These are phyloP conservation scores for Barypeithes pellucidus DNA, from an alignment of 2,888 invertebrate species.

Conservation along the genomic window DNA sequence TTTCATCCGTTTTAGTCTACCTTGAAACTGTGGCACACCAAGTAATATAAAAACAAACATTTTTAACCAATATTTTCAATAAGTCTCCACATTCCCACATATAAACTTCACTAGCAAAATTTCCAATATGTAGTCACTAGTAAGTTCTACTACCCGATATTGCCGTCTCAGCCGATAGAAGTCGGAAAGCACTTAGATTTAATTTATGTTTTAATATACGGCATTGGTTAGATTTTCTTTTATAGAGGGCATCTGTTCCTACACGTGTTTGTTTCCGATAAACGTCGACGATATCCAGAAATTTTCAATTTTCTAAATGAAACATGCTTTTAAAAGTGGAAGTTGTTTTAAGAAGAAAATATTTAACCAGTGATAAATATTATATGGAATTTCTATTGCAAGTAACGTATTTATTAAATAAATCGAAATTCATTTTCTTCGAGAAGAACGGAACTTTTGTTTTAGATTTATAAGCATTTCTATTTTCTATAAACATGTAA, in stretches of 20 bases:
- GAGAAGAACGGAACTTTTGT: no score
- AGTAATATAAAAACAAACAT: no score
- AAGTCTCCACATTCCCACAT: no score
- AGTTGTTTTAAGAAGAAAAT: no score
- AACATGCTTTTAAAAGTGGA: neutral
- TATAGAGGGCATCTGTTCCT: constrained; percentile 34
- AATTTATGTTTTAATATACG: constrained; percentile 50
- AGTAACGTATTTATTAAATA: no score
- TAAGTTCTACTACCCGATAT: constrained; percentile 25
- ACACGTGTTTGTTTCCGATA: constrained; percentile 35
- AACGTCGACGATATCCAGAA: constrained; percentile 23
- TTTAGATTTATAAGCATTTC: no score
- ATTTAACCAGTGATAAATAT: no score
- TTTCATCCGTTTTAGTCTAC: no score
- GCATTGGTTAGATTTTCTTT: constrained; percentile 46
- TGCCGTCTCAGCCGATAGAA: constrained; percentile 35
- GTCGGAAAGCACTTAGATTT: constrained; percentile 42
- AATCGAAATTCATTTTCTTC: no score
- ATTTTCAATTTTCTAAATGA: constrained; percentile 8
- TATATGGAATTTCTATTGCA: no score
- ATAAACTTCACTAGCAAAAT: constrained; percentile 1
- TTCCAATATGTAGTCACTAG: constrained; percentile 31
- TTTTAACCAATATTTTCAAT: neutral
- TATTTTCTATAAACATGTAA: no score
- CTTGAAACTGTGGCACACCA: no score